Percentiles rank a stretch among this genome's conserved stretches.
Evolutionary conservation across 92 coral and sea anemone genomes (phyloP).

Genomic region (Palythoa heliodiscus): DNA sequence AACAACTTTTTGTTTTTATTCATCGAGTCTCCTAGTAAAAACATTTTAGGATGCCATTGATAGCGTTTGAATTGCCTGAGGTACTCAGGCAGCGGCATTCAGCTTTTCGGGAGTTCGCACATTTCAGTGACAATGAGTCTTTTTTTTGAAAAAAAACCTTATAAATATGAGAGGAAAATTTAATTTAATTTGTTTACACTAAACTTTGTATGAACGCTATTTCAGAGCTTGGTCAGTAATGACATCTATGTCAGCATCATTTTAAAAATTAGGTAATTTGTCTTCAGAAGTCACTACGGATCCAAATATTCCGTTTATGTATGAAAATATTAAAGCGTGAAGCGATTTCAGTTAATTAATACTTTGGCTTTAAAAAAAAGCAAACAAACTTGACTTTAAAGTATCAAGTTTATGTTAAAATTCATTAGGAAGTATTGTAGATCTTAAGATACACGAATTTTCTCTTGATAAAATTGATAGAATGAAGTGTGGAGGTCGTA

Average conservation of each 20-base stretch:
- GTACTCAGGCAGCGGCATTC: too few relatives aligned
- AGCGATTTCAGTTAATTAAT: neutral
- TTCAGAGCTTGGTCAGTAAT: too few relatives aligned
- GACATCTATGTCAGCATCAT: neutral
- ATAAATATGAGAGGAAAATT: neutral
- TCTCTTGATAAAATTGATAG: neutral
- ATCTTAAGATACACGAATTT: neutral
- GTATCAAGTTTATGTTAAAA: neutral
- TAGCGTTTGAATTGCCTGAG: too few relatives aligned
- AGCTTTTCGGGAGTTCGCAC: too few relatives aligned
- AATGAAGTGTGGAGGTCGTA: neutral
- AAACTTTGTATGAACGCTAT: neutral
- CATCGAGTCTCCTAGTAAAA: too few relatives aligned
- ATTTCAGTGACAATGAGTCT: too few relatives aligned
- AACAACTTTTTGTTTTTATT: neutral
- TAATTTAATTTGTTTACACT: neutral
- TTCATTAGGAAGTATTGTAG: conserved; percentile 10
- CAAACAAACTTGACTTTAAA: neutral
- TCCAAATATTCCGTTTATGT: neutral
- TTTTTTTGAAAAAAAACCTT: neutral
- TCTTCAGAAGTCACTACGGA: neutral
- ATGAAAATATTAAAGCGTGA: conserved; percentile 8
- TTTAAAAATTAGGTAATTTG: neutral
- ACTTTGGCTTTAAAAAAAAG: neutral
- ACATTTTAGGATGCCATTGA: too few relatives aligned